A percentile compares a stretch with the other conserved stretches of the same genome.
Evolutionary conservation across 2,113 vertebrate species (phyloP).

Genomic region (Polyodon spathula): DNA sequence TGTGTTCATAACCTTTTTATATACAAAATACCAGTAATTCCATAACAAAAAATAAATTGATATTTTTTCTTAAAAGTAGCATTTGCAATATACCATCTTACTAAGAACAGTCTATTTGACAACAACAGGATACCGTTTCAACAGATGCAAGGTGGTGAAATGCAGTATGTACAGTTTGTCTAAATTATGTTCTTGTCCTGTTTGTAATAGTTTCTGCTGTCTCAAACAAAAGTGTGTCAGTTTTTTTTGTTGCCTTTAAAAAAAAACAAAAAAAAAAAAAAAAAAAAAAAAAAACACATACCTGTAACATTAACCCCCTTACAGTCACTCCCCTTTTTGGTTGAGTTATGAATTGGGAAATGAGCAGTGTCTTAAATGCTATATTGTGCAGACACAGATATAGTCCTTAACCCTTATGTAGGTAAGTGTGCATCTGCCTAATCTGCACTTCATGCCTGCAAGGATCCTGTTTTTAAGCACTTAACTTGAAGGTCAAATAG

Average conservation of each 20-base stretch:
- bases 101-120: conserved; percentile 29
- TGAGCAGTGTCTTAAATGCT: conserved; percentile 5
- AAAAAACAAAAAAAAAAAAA: too few species aligned
- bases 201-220: conserved; percentile 50
- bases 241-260: conserved; percentile 38
- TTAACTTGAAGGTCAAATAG: conserved; percentile 42
- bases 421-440: conserved; percentile 10
- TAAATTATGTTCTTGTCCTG: conserved; percentile 45
- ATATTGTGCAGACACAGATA: conserved; percentile 1
- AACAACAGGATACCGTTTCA: conserved; percentile 24
- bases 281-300: too few species aligned
- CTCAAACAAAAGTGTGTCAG: too few species aligned
- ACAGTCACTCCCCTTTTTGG: too few species aligned
- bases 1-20: conserved; percentile 47
- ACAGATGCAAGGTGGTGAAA: conserved; percentile 33
- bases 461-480: conserved; percentile 32
- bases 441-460: conserved; percentile 16
- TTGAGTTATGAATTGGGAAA: too few species aligned
- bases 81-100: conserved; percentile 53
- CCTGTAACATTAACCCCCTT: conserved; percentile 51
- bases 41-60: conserved; percentile 47
- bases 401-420: conserved; percentile 6
- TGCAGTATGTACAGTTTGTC: conserved; percentile 39
- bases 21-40: conserved; percentile 40
- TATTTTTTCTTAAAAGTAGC: conserved; percentile 57